Percentiles rank a stretch among this genome's conserved stretches.
Evolutionary conservation across 2,113 vertebrate genomes (phyloP).

Genomic region (Baryphthengus martii): DNA sequence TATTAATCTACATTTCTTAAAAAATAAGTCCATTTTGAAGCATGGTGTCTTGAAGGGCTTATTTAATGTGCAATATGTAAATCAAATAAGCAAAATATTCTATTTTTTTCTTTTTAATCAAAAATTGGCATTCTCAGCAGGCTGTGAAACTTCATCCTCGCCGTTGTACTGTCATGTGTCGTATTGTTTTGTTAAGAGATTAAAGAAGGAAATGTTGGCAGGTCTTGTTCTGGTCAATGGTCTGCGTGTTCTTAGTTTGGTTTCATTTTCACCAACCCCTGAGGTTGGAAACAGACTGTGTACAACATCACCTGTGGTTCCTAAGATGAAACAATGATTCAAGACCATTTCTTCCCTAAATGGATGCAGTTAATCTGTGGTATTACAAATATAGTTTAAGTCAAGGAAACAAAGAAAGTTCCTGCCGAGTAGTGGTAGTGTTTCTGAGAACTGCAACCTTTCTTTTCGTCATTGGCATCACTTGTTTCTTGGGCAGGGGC

Average conservation of each 20-base stretch:
- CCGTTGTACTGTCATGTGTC: background rate
- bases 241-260: conserved; percentile 37
- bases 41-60: conserved; percentile 20
- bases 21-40: conserved; percentile 57
- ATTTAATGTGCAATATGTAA: conserved; percentile 58
- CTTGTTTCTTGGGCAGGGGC: background rate
- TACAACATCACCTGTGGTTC: conserved; percentile 68
- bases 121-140: conserved; percentile 1
- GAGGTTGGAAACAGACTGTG: conserved; percentile 60
- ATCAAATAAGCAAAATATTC: background rate
- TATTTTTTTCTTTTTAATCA: background rate
- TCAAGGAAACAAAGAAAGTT: conserved; percentile 17
- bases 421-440: background rate
- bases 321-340: conserved; percentile 50
- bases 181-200: conserved; percentile 55
- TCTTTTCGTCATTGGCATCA: background rate
- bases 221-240: conserved; percentile 47
- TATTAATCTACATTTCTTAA: conserved; percentile 78
- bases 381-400: conserved; percentile 35
- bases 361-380: conserved; percentile 55
- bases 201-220: conserved; percentile 56
- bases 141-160: conserved; percentile 27
- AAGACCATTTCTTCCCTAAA: conserved; percentile 35
- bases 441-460: background rate
- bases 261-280: conserved; percentile 55